Base-by-base conservation (phyloP, 1,140 invertebrate species). In the Tetramorium alpestre region DNA sequence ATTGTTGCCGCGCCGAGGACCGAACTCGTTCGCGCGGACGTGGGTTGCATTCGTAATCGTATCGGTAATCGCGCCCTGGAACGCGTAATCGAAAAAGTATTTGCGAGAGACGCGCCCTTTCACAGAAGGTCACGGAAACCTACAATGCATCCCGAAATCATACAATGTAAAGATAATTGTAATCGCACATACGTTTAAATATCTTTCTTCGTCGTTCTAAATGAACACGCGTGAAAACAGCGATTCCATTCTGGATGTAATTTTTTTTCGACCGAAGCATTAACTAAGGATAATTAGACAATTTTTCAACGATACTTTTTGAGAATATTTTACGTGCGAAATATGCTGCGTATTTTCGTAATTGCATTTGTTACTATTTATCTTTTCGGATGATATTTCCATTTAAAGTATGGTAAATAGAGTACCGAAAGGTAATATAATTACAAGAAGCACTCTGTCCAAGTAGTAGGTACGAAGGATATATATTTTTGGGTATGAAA, bases 51-150 rank as follows among this genome's bases (percentile, higher is more conserved):
- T 62, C 13, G 80, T 84, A 38, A 84, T 84, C 54, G 54, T n/a
- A 84, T 84, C 25, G 67, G 67, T 73, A 82, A 82, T 82, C 65
- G 51, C 80, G 41, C 60, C 4, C 41, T 73, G 54, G 28, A 16
- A 38, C 28, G 25, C 28, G 25, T 84, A 73, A 84, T 84, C 80
- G 54, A 25, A 38, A 75, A 84, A 49, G 41, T 72, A 60, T 60
- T n/a, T 25, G 4, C 38, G 11, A 22, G 51, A 58, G 38, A 70
- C 22, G 33, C 67, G 13, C 18, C 1, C 25, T 22, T n/a, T 2
- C 18, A 7, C 1, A 25, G 18, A 4, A 33, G 18, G 33, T 33
- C 33, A 33, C 33, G 33, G 33, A 33, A 4, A 33, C 38, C 18
- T 13, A 22, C 0, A 13, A 47, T 28, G 38, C 41, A 28, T 64